Base-by-base conservation (phyloP, 2,797 vertebrate genomes). In the Catamblyrhynchus diadema region DNA sequence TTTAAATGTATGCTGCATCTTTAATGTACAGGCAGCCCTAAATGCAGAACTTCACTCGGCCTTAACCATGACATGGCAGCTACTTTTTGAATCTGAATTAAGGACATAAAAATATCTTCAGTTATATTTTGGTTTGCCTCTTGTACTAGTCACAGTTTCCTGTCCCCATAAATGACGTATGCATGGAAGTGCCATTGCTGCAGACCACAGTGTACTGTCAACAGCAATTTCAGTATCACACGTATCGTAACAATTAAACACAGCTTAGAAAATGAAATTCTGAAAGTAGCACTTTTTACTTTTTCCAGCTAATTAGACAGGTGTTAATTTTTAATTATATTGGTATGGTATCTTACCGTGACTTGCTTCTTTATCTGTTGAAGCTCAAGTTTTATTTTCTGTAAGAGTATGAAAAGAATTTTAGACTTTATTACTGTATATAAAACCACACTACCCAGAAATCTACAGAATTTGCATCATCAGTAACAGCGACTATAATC, bases 341-440 rank as follows among this genome's bases (percentile, higher is more conserved):
- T 81, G 3, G 64, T 60, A 81, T 4, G 15, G 15, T 79, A 33
- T 84, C 99, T 99, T 98, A 99, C 99, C 97, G 86, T 96, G 74
- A 99, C 97, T 84, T 99, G 98, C 72, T 98, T 98, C 92, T 98
- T 99, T 95, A 99, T 96, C 94, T 98, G 98, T 59, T 98, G 95
- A 32, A 99, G 97, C 92, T 99, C 98, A 94, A 98, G 98, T 96
- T 99, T 99, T 80, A 99, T 98, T 98, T 99, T 99, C 99, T 99
- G 89, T 39, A 62, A 95, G 91, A 95, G 27, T 30, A 90, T 28
- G 59, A 91, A 88, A 91, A 96, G 81, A 12, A 35, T 0, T 17
- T 24, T 24, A 72, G 25, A 67, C 14, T 45, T 83, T 59, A 62
- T 54, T 69, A 72, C 11, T 69, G 5, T 25, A 77, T 12, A 82